Base-by-base conservation (phyloP, 2,797 vertebrate genomes). In the Corythornis leucogaster region DNA sequence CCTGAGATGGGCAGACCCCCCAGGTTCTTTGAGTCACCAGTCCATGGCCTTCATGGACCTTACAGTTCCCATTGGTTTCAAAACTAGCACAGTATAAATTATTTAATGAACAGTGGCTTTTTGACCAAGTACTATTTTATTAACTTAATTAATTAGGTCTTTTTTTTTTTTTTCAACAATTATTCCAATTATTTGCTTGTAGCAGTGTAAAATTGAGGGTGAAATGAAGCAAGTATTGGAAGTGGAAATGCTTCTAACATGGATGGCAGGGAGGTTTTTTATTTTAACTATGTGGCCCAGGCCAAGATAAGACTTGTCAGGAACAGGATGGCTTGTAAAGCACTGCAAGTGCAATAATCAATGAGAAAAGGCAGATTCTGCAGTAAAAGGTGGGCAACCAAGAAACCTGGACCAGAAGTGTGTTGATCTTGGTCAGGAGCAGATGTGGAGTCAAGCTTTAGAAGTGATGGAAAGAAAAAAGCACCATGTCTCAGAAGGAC, bases 161-260 rank as follows among this genome's bases (percentile, higher is more conserved):
- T 25, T 63, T n/a, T 38, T 38, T 16, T 38, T 61, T n/a, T 43
- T n/a, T 20, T 3, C 13, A 40, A 28, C 14, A 40, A 40, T 40
- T 40, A 40, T 46, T 31, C 11, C 51, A 42, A 11, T 1, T 3
- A 26, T 42, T 68, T 58, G 11, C 50, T 33, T 25, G 5, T 0
- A 15, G 19, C 0, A 6, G 15, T 19, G 1, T 20, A 40, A 79
- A 67, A 35, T 4, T 2, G 8, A 78, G 21, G 17, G 26, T 1
- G 4, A 4, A 21, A 67, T 4, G 40, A 10, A 75, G 24, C 17
- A 43, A 22, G 30, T 43, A 31, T 11, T 25, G 15, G 25, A 26
- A 73, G 9, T 14, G 25, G 51, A 40, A 48, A 20, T 0, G 11
- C 40, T 68, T 42, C 35, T 0, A 2, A 30, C 43, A 24, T 5